A percentile compares a stretch with the other conserved stretches of the same genome.
phyloP scores from a whole-genome alignment of 2,888 invertebrate species.

The Xestia c-nigrum region DNA sequence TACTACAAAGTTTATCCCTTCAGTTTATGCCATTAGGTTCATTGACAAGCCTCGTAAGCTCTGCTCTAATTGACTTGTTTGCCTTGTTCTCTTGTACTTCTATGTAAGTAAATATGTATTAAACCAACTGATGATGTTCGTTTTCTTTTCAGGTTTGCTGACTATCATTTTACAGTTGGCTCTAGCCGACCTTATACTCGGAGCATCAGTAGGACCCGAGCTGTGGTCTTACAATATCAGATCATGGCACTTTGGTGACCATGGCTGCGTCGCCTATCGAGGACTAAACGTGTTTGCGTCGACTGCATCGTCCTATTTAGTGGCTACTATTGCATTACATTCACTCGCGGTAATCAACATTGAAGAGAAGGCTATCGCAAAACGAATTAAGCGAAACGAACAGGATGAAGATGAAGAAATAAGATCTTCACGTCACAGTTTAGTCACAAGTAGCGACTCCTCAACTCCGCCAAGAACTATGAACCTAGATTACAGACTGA shows the following conservation, averaged over 20 bases:
- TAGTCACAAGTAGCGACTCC: conserved; percentile 86
- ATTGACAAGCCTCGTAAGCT: conserved; percentile 3
- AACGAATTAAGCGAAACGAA: conserved; percentile 78
- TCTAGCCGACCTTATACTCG: conserved; percentile 87
- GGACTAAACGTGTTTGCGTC: conserved; percentile 90
- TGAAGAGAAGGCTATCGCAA: conserved; percentile 82
- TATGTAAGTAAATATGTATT: neutral
- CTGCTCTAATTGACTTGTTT: conserved; percentile 36
- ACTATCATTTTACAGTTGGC: conserved; percentile 89
- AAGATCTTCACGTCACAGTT: conserved; percentile 86
- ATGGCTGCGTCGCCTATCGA: conserved; percentile 88
- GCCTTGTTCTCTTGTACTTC: neutral
- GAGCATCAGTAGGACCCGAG: conserved; percentile 87
- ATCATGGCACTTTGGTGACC: conserved; percentile 88
- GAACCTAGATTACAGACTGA: conserved; percentile 89
- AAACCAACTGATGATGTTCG: neutral
- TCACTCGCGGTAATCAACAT: conserved; percentile 89
- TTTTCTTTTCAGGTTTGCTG: conserved; percentile 86
- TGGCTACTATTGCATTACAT: conserved; percentile 90
- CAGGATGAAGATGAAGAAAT: conserved; percentile 85
- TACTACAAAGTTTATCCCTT: conserved; percentile 4
- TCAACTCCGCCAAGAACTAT: conserved; percentile 88
- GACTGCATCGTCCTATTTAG: conserved; percentile 90
- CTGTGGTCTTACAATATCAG: conserved; percentile 87
- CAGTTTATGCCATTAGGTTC: conserved; percentile 14